Evolutionary conservation across 1,140 invertebrate species (phyloP).

Genomic region (Neodiprion lecontei): DNA sequence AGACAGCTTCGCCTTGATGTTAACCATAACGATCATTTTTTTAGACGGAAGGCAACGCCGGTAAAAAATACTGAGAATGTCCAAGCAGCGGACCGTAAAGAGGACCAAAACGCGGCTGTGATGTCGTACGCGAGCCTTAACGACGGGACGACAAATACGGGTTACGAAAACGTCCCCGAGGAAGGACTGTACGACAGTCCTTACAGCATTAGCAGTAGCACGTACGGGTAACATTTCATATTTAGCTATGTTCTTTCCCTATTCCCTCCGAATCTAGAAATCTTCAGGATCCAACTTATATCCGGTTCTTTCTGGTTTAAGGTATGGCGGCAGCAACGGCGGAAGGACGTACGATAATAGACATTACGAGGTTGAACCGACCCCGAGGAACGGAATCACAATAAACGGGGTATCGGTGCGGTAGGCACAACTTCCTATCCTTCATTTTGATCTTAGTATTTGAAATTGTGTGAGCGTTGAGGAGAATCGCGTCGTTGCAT

Average conservation of each 20-base stretch:
- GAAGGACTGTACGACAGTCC: conserved; percentile 77
- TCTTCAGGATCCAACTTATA: conserved; percentile 20
- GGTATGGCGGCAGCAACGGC: conserved; percentile 66
- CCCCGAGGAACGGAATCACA: conserved; percentile 70
- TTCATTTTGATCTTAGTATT: conserved; percentile 1
- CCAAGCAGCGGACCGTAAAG: conserved; percentile 82
- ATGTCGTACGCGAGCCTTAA: conserved; percentile 85
- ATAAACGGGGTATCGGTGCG: conserved; percentile 77
- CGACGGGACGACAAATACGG: conserved; percentile 68
- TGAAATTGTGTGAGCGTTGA: background rate
- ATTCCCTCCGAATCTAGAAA: conserved; percentile 18
- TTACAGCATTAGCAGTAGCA: conserved; percentile 64
- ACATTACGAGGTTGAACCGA: conserved; percentile 75
- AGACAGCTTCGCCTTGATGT: background rate
- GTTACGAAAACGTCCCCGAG: conserved; percentile 78
- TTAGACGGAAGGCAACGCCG: conserved; percentile 79
- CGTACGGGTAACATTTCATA: conserved; percentile 60
- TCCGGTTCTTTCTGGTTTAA: conserved; percentile 26
- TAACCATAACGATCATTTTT: conserved; percentile 26
- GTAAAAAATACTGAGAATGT: conserved; percentile 89
- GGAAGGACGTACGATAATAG: conserved; percentile 64
- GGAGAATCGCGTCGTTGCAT: too few relatives aligned
- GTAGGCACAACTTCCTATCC: conserved; percentile 46
- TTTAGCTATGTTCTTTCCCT: background rate
- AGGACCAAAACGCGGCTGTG: conserved; percentile 83